phyloP scores from a whole-genome alignment of 2,797 vertebrate species.

The Thalassophryne amazonica region DNA sequence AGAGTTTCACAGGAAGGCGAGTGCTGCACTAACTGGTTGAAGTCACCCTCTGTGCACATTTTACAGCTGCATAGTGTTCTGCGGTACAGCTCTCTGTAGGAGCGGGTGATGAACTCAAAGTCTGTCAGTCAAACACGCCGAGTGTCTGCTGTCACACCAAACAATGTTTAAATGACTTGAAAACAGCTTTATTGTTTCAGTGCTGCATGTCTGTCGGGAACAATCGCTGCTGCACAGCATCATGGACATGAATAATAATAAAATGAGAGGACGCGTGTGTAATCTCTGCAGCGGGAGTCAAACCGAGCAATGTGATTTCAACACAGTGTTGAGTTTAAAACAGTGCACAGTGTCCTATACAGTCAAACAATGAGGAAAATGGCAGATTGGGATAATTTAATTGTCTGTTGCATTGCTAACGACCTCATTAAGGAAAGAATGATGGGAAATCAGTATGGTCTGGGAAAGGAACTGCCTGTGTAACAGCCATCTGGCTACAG shows the following conservation, averaged over 20 bases:
- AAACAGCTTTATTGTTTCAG: constrained; percentile 29
- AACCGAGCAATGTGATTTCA: neutral
- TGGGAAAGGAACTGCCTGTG: constrained; percentile 68
- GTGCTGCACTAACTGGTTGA: constrained; percentile 66
- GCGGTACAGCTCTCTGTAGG: constrained; percentile 43
- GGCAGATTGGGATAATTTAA: constrained; percentile 75
- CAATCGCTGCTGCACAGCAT: constrained; percentile 8
- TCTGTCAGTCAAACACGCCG: no score
- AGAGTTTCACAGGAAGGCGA: constrained; percentile 67
- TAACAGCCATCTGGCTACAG: constrained; percentile 79
- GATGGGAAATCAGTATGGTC: constrained; percentile 76
- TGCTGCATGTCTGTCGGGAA: constrained; percentile 7
- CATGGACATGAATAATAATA: neutral
- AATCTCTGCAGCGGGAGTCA: neutral
- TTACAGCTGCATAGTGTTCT: constrained; percentile 64
- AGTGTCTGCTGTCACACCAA: no score
- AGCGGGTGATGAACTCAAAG: no score
- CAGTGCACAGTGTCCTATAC: constrained; percentile 26
- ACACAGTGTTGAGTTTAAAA: constrained; percentile 1
- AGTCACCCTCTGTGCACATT: constrained; percentile 58
- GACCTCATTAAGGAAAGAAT: constrained; percentile 79
- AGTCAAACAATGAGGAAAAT: constrained; percentile 59
- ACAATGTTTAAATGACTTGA: constrained; percentile 15
- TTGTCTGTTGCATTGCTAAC: constrained; percentile 78
- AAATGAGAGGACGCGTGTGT: neutral